Conservation (phyloP, 1,140 invertebrate genomes). For the Hydropsyche tenuis region DNA sequence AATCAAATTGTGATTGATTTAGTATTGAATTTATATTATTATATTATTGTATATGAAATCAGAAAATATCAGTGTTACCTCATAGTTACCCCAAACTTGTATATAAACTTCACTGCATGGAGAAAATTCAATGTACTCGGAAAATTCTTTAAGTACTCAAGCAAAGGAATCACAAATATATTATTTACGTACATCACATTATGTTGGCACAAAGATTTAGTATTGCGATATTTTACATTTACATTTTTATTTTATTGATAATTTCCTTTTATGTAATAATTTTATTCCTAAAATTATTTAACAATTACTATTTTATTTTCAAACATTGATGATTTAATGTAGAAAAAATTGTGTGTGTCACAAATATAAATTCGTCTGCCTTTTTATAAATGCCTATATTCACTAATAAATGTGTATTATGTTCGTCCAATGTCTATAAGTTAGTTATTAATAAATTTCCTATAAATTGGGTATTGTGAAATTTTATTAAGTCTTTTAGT, state of each 20-base stretch:
- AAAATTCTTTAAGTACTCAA: too few species aligned
- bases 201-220: too few species aligned
- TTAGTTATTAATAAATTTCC: conserved; percentile 16
- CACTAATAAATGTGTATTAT: conserved; percentile 27
- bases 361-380: conserved; percentile 8
- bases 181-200: too few species aligned
- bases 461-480: conserved; percentile 5
- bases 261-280: too few species aligned
- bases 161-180: too few species aligned
- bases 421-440: conserved; percentile 32
- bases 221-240: too few species aligned
- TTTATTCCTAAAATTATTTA: background rate
- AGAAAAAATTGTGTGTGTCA: background rate
- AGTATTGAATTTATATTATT: background rate
- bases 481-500: background rate
- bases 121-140: too few species aligned
- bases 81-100: conserved; percentile 9
- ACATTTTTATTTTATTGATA: too few species aligned
- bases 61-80: background rate
- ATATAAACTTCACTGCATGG: background rate
- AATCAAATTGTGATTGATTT: conserved; percentile 11
- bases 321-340: too few species aligned
- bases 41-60: background rate
- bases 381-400: conserved; percentile 29
- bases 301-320: background rate